Percentiles rank a stretch among this genome's conserved stretches.
These are phyloP conservation scores for Muntiacus muntjak DNA, from an alignment of 2,113 vertebrate species.

Conservation along the genomic window DNA sequence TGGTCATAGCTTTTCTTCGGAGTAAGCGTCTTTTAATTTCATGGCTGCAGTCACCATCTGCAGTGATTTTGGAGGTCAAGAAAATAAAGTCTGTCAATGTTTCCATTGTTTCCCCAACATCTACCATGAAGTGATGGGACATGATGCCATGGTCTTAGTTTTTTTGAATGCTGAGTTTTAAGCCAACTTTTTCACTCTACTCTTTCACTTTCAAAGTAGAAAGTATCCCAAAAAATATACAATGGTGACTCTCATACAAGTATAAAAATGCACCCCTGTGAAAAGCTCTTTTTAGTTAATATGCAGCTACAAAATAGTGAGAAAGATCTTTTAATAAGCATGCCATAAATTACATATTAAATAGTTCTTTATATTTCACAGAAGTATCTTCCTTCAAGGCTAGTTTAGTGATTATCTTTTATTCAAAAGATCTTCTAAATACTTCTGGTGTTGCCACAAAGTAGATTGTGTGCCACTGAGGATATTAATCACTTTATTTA, in stretches of 20 bases:
- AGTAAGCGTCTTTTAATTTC: background rate
- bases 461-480: background rate
- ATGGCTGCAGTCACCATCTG: background rate
- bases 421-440: background rate
- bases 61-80: background rate
- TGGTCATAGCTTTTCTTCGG: background rate
- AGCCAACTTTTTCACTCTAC: background rate
- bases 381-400: background rate
- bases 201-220: background rate
- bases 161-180: background rate
- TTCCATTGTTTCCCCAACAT: background rate
- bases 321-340: background rate
- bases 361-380: background rate
- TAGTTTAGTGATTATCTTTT: background rate
- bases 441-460: background rate
- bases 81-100: background rate
- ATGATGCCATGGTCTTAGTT: background rate
- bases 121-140: background rate
- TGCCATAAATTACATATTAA: background rate
- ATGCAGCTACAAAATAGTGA: background rate
- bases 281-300: background rate
- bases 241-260: background rate
- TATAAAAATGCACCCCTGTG: background rate
- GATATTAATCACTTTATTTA: background rate
- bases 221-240: background rate